Conservation (phyloP, 92 coral and sea anemone genomes). For the Plumapathes pennacea region DNA sequence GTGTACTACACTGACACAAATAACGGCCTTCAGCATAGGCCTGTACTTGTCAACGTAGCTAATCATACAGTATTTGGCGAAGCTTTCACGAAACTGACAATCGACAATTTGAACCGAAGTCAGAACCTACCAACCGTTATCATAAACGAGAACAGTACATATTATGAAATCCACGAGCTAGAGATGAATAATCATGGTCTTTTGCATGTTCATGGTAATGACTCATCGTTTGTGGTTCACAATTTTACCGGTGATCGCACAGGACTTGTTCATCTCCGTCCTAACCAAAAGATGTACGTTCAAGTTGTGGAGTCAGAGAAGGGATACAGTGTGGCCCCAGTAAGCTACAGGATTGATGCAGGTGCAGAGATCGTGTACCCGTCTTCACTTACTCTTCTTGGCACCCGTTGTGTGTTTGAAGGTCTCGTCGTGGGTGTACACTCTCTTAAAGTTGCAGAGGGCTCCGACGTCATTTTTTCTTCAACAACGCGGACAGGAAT, state of each 20-base stretch:
- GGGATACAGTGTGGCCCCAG: slow-evolving; percentile 90
- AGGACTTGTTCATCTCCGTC: slow-evolving; percentile 82
- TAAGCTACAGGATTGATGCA: slow-evolving; percentile 84
- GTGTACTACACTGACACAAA: slow-evolving; percentile 96
- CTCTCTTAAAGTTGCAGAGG: slow-evolving; percentile 75
- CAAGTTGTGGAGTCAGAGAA: slow-evolving; percentile 89
- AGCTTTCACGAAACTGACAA: slow-evolving; percentile 81
- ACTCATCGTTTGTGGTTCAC: slow-evolving; percentile 90
- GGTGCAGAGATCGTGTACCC: slow-evolving; percentile 91
- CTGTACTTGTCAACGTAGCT: slow-evolving; percentile 60
- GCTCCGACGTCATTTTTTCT: slow-evolving; percentile 78
- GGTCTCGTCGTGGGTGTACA: slow-evolving; percentile 91
- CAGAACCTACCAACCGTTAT: slow-evolving; percentile 86
- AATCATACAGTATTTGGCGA: slow-evolving; percentile 88
- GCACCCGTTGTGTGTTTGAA: slow-evolving; percentile 90
- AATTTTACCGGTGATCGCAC: slow-evolving; percentile 95
- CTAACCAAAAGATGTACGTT: slow-evolving; percentile 88
- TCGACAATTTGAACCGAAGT: slow-evolving; percentile 87
- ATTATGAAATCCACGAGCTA: slow-evolving; percentile 86
- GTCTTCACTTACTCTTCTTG: slow-evolving; percentile 80
- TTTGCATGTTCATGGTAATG: slow-evolving; percentile 74
- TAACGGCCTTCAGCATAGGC: slow-evolving; percentile 89
- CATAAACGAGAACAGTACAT: slow-evolving; percentile 78
- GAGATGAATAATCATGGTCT: slow-evolving; percentile 83
- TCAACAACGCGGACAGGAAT: slow-evolving; percentile 93